Evolutionary conservation across 2,113 vertebrate species (phyloP).

Genomic region (Paraplagusia blochii): DNA sequence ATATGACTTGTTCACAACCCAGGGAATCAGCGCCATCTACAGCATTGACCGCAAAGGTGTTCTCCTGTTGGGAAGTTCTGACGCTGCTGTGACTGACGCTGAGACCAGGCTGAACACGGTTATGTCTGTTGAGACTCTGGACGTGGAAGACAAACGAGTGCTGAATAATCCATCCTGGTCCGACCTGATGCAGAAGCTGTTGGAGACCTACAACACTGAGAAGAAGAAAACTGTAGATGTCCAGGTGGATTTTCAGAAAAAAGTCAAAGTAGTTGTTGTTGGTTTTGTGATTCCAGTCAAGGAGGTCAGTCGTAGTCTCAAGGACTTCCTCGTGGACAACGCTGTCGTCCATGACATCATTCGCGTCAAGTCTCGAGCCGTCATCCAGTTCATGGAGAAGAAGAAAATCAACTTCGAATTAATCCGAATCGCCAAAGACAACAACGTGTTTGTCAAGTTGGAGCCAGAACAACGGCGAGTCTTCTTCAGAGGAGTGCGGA

Average conservation of each 20-base stretch:
- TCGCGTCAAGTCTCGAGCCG: conserved; percentile 40
- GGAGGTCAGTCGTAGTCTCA: conserved; percentile 60
- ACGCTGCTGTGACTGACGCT: conserved; percentile 68
- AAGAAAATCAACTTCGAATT: conserved; percentile 59
- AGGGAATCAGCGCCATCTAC: conserved; percentile 74
- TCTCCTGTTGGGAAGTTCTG: conserved; percentile 64
- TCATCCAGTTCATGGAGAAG: conserved; percentile 69
- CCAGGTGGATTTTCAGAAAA: conserved; percentile 4
- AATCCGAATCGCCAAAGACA: conserved; percentile 34
- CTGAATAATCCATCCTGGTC: conserved; percentile 68
- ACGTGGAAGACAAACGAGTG: conserved; percentile 64
- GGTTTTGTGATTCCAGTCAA: conserved; percentile 73
- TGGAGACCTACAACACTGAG: conserved; percentile 42
- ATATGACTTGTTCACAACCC: conserved; percentile 70
- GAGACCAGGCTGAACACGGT: conserved; percentile 67
- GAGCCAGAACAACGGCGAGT: conserved; percentile 56
- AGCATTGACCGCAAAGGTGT: conserved; percentile 59
- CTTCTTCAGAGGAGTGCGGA: conserved; percentile 70
- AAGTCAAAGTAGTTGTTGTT: conserved; percentile 61
- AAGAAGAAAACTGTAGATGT: conserved; percentile 53
- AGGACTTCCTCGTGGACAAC: conserved; percentile 69
- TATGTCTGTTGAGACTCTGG: conserved; percentile 57
- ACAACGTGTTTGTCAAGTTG: conserved; percentile 60
- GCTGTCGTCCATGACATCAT: conserved; percentile 61
- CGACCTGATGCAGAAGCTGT: conserved; percentile 41